Percentiles rank a stretch among this genome's conserved stretches.
Evolutionary conservation across 2,113 vertebrate genomes (phyloP).

Genomic region (Hypocryptadius cinnamomeus): DNA sequence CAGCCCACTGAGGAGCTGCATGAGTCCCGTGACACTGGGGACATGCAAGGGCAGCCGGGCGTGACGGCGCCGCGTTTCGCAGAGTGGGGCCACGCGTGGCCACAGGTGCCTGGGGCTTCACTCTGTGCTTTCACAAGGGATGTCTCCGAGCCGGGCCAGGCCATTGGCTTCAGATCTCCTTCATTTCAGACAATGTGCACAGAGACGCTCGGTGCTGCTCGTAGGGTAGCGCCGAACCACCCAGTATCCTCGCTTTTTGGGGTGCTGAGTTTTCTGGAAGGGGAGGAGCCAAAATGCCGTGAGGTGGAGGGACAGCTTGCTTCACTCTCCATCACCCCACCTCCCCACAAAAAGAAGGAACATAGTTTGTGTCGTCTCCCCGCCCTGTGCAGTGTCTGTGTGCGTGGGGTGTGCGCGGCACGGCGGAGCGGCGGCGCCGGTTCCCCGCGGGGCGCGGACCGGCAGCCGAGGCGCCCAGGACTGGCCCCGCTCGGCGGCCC

Average conservation of each 20-base stretch:
- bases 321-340: too few relatives aligned
- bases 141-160: background rate
- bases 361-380: background rate
- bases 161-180: background rate
- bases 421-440: background rate
- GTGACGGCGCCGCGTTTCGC: accelerated
- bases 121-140: background rate
- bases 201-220: too few relatives aligned
- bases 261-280: background rate
- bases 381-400: background rate
- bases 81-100: background rate
- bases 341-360: too few relatives aligned
- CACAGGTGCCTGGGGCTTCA: background rate
- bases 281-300: background rate
- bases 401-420: background rate
- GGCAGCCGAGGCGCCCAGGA: background rate
- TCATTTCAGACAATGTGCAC: background rate
- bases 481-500: background rate
- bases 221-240: background rate
- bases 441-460: background rate
- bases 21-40: too few relatives aligned
- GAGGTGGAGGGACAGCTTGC: background rate
- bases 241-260: background rate
- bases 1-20: background rate
- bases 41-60: background rate